phyloP scores from a whole-genome alignment of 2,888 invertebrate genomes.

The Volucella zonaria region DNA sequence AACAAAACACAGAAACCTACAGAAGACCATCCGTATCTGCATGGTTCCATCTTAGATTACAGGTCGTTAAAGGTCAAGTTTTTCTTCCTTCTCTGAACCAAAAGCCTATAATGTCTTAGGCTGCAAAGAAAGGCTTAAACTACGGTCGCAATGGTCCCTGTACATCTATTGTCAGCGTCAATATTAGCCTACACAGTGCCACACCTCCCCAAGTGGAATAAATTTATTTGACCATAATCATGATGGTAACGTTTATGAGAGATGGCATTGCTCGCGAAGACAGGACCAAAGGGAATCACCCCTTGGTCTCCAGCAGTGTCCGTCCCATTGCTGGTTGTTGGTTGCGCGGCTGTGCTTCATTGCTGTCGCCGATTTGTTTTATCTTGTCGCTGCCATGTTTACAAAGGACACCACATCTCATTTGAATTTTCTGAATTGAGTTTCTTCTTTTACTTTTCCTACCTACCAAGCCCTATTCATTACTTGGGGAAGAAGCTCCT shows the following conservation, averaged over 20 bases:
- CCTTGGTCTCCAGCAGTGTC: neutral
- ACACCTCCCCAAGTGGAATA: slow-evolving; percentile 49
- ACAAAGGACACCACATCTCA: slow-evolving; percentile 47
- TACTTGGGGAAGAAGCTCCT: neutral
- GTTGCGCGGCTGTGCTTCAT: slow-evolving; percentile 25
- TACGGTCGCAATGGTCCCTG: slow-evolving; percentile 1
- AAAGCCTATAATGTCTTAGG: slow-evolving; percentile 34
- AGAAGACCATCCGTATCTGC: slow-evolving; percentile 40
- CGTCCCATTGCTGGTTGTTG: neutral
- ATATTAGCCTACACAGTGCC: neutral
- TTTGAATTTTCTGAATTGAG: slow-evolving; percentile 48
- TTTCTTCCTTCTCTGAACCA: neutral
- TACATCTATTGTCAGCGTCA: neutral
- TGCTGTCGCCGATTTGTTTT: slow-evolving; percentile 45
- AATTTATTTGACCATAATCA: slow-evolving; percentile 69
- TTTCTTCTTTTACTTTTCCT: neutral
- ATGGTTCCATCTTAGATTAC: slow-evolving; percentile 53
- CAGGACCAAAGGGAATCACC: neutral
- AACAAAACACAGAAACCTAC: slow-evolving; percentile 20
- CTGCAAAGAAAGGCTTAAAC: slow-evolving; percentile 48
- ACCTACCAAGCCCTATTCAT: neutral
- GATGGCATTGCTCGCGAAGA: slow-evolving; percentile 53
- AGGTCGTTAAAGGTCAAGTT: slow-evolving; percentile 31
- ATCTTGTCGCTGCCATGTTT: slow-evolving; percentile 43
- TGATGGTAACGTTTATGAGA: slow-evolving; percentile 63